These are phyloP conservation scores for Trachurus trachurus DNA, from an alignment of 2,797 vertebrate genomes.

Conservation along the genomic window DNA sequence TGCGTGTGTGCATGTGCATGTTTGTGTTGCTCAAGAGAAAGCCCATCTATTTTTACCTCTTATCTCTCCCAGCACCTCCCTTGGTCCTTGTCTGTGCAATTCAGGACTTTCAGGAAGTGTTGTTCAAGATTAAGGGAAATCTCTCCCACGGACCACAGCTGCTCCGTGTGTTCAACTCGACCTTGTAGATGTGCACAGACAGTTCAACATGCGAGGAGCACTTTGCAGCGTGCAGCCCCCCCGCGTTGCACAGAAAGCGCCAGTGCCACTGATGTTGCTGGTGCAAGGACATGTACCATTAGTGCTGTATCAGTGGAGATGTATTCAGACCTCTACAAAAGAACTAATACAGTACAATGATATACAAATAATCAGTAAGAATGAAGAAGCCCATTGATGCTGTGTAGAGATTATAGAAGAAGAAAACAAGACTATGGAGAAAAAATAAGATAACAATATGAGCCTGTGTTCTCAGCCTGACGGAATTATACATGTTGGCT, in stretches of 20 bases:
- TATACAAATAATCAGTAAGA: not conserved
- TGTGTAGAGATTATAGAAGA: too few relatives aligned
- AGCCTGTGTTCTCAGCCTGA: too few relatives aligned
- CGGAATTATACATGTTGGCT: too few relatives aligned
- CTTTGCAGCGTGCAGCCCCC: not conserved
- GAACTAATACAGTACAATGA: not conserved
- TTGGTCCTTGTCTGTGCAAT: not conserved
- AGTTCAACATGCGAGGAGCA: not conserved
- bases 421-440: not conserved
- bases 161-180: not conserved
- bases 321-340: not conserved
- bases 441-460: not conserved
- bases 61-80: slow-evolving; percentile 44
- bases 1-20: slow-evolving; percentile 22
- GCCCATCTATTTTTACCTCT: slow-evolving; percentile 56
- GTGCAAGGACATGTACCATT: not conserved
- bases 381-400: too few relatives aligned
- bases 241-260: not conserved
- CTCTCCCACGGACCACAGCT: slow-evolving; percentile 18
- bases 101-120: slow-evolving; percentile 9
- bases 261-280: too few relatives aligned
- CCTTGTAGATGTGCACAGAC: not conserved
- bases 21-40: slow-evolving; percentile 21
- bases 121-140: slow-evolving; percentile 16
- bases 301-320: not conserved